phyloP scores from a whole-genome alignment of 2,797 vertebrate species.

The Yasuhikotakia modesta region DNA sequence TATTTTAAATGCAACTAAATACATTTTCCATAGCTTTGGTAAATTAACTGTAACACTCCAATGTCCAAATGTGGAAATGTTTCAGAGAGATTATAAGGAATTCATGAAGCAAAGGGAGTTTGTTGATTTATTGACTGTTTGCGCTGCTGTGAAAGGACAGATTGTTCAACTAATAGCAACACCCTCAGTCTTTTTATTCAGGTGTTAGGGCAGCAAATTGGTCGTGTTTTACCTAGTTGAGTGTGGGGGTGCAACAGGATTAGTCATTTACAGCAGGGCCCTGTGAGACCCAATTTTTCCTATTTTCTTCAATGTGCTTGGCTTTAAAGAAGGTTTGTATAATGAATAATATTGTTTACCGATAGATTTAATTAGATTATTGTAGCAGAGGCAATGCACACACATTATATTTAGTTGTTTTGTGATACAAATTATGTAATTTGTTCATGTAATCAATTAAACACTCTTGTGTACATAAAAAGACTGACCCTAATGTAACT shows the following conservation, averaged over 20 bases:
- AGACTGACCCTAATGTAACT: not conserved
- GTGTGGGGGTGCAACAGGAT: slow-evolving; percentile 52
- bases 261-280: slow-evolving; percentile 22
- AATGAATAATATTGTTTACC: not conserved
- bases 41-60: not conserved
- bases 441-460: not conserved
- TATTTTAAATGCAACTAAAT: not conserved
- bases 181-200: not conserved
- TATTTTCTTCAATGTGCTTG: slow-evolving; percentile 46
- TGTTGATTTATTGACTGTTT: slow-evolving; percentile 29
- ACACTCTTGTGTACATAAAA: not conserved
- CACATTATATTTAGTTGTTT: not conserved
- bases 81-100: not conserved
- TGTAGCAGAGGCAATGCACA: not conserved
- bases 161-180: slow-evolving; percentile 28
- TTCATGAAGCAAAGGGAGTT: not conserved
- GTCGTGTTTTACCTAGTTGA: slow-evolving; percentile 23
- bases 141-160: slow-evolving; percentile 37
- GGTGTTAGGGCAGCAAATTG: slow-evolving; percentile 17
- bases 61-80: not conserved
- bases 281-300: slow-evolving; percentile 45
- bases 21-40: not conserved
- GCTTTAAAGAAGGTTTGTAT: not conserved
- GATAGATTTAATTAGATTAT: not conserved
- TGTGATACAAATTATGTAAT: not conserved